Conservation (phyloP, 2,797 vertebrate species). For the Chlorospingus semifuscus region DNA sequence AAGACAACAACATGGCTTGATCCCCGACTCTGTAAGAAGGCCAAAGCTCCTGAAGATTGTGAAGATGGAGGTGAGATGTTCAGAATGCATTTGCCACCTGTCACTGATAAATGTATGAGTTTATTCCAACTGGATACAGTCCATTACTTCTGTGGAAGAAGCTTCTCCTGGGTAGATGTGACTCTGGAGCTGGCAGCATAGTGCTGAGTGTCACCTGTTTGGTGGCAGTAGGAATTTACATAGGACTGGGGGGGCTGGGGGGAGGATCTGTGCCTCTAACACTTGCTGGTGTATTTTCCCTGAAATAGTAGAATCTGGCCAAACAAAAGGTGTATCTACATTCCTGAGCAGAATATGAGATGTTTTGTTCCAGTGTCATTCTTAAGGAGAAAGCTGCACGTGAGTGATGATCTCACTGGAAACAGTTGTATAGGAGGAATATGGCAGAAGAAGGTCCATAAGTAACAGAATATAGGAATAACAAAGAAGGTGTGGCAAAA, state of each 20-base stretch:
- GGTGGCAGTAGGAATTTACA: neutral
- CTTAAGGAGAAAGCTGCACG: neutral
- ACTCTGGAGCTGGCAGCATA: neutral
- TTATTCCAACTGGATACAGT: neutral
- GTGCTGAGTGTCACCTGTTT: neutral
- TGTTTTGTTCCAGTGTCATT: neutral
- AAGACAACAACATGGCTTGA: slow-evolving; percentile 99
- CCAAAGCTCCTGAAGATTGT: slow-evolving; percentile 96
- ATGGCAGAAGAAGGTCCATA: neutral
- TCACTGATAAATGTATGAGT: neutral
- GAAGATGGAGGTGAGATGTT: slow-evolving; percentile 91
- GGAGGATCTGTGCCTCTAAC: no score
- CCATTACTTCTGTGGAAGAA: neutral
- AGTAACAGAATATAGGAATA: neutral
- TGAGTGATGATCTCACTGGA: neutral
- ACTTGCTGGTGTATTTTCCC: neutral
- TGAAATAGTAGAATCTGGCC: neutral
- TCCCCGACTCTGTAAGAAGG: slow-evolving; percentile 94
- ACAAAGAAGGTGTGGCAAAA: neutral
- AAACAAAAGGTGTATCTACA: neutral
- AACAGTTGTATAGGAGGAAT: neutral
- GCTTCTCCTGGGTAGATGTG: neutral
- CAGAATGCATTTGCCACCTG: neutral
- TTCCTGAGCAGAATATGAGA: neutral
- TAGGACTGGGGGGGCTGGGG: neutral